Evolutionary conservation across 2,113 vertebrate species (phyloP).

Genomic region (Turnix velox): DNA sequence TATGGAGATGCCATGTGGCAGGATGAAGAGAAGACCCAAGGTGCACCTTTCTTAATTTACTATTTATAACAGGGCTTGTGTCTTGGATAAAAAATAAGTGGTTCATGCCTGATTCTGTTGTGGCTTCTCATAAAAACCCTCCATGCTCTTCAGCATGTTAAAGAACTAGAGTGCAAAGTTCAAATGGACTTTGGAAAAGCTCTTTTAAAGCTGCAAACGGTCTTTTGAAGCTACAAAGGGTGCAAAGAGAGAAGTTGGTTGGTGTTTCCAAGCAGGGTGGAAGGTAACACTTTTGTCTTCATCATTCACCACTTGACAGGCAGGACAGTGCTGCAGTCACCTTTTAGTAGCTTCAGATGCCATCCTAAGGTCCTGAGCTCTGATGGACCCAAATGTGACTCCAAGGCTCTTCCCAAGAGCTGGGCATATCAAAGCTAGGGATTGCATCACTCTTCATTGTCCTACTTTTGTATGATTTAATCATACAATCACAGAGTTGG

Average conservation of each 20-base stretch:
- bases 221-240: neutral
- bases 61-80: neutral
- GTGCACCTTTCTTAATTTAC: neutral
- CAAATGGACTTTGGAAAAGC: too few species aligned
- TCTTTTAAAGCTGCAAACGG: neutral
- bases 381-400: too few species aligned
- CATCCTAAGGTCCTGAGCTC: neutral
- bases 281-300: neutral
- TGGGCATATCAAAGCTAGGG: neutral
- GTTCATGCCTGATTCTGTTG: neutral
- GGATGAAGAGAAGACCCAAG: neutral
- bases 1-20: conserved; percentile 19
- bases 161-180: neutral
- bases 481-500: too few species aligned
- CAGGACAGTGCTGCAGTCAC: neutral
- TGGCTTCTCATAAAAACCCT: neutral
- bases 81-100: neutral
- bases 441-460: neutral
- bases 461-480: neutral
- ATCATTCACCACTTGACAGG: neutral
- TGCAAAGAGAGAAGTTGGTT: neutral
- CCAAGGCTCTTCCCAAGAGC: neutral
- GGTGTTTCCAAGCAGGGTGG: neutral
- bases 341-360: neutral
- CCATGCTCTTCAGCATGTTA: neutral